Percentiles rank a stretch among this genome's conserved stretches.
These are phyloP conservation scores for Limnodromus scolopaceus DNA, from an alignment of 2,797 vertebrate genomes.

Conservation along the genomic window DNA sequence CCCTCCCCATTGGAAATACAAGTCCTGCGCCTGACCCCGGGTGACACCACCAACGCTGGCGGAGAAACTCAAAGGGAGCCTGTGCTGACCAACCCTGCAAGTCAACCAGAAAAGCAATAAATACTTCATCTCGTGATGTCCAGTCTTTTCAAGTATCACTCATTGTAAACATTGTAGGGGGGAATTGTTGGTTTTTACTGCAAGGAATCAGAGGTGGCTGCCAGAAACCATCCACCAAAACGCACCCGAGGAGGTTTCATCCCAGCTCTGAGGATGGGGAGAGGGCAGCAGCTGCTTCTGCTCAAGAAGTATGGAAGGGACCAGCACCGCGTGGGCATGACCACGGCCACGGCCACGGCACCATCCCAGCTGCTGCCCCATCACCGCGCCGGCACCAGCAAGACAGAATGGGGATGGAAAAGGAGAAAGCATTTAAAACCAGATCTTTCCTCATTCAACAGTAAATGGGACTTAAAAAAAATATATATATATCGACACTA, in stretches of 20 bases:
- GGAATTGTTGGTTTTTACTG: background rate
- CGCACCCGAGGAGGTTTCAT: background rate
- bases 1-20: background rate
- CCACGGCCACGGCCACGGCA: background rate
- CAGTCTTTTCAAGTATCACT: conserved; percentile 87
- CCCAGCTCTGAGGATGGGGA: background rate
- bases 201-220: background rate
- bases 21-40: background rate
- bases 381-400: background rate
- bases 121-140: background rate
- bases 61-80: background rate
- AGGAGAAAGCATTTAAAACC: conserved; percentile 32
- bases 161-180: conserved; percentile 82
- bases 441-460: conserved; percentile 10
- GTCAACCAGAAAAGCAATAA: conserved; percentile 25
- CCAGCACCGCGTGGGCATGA: background rate
- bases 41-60: background rate
- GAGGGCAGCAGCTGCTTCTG: background rate
- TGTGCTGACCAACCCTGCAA: background rate
- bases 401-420: background rate
- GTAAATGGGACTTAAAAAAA: conserved; percentile 55
- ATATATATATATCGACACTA: conserved; percentile 26
- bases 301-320: background rate
- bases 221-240: background rate
- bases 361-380: background rate